Conservation (phyloP, 2,888 invertebrate genomes). For the Nudaria mundana region DNA sequence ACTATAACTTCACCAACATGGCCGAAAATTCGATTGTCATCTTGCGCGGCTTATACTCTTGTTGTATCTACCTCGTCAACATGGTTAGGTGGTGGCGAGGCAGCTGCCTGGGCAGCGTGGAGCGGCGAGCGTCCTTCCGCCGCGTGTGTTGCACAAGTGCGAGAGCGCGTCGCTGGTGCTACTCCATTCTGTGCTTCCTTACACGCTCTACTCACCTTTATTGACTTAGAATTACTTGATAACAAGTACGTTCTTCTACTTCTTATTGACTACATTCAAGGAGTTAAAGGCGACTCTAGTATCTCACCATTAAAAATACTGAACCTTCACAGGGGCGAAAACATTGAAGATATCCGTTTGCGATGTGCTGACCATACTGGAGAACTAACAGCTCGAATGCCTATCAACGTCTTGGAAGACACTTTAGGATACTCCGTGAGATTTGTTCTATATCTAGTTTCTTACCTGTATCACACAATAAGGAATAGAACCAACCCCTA, state of each 20-base stretch:
- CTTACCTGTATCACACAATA: not conserved
- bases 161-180: slow-evolving; percentile 49
- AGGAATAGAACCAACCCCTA: too few species aligned
- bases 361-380: slow-evolving; percentile 86
- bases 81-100: slow-evolving; percentile 61
- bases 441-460: too few species aligned
- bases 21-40: too few species aligned
- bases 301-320: too few species aligned
- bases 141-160: slow-evolving; percentile 49
- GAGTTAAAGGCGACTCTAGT: too few species aligned
- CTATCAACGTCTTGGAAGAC: slow-evolving; percentile 81
- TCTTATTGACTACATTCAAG: not conserved
- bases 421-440: slow-evolving; percentile 80
- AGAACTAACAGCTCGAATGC: slow-evolving; percentile 81
- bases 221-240: slow-evolving; percentile 85
- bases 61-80: too few species aligned
- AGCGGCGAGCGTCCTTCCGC: slow-evolving; percentile 60
- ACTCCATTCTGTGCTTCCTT: slow-evolving; percentile 86
- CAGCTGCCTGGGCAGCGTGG: slow-evolving; percentile 71
- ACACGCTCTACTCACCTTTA: slow-evolving; percentile 84
- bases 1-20: too few species aligned
- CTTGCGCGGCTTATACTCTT: too few species aligned
- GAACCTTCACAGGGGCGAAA: slow-evolving; percentile 49
- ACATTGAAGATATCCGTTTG: slow-evolving; percentile 79
- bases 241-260: slow-evolving; percentile 40